Conservation (phyloP, 1,140 invertebrate genomes). For the Limonius californicus region DNA sequence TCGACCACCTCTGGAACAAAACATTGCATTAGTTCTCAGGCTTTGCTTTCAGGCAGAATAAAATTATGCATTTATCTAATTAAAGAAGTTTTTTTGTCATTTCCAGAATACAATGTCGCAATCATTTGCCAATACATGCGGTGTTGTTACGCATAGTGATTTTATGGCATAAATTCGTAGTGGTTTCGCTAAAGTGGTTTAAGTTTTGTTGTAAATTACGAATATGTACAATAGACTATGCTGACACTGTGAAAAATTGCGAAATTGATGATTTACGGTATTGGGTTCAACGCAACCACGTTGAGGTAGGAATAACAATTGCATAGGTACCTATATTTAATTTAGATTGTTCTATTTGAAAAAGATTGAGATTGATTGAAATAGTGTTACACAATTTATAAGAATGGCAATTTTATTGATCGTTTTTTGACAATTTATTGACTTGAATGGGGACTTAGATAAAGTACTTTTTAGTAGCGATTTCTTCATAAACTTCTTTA, state of each 20-base stretch:
- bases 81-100: neutral
- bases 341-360: too few species aligned
- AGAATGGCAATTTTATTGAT: too few species aligned
- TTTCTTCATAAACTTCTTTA: too few species aligned
- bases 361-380: too few species aligned
- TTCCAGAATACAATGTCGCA: neutral
- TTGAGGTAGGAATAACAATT: too few species aligned
- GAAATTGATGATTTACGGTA: neutral
- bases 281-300: too few species aligned
- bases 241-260: neutral
- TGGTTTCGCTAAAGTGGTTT: neutral
- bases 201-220: slow-evolving; percentile 4
- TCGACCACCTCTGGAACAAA: slow-evolving; percentile 4
- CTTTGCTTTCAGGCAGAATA: too few species aligned
- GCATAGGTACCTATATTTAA: too few species aligned
- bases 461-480: too few species aligned
- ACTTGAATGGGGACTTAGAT: too few species aligned
- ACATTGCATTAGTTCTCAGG: neutral
- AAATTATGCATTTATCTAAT: neutral
- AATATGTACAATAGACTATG: neutral
- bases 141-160: neutral
- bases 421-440: too few species aligned
- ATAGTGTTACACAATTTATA: too few species aligned
- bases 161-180: slow-evolving; percentile 7
- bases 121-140: neutral